A percentile compares a stretch with the other conserved stretches of the same genome.
These are phyloP conservation scores for Idris sp. DNA, from an alignment of 1,140 invertebrate genomes.

Conservation along the genomic window DNA sequence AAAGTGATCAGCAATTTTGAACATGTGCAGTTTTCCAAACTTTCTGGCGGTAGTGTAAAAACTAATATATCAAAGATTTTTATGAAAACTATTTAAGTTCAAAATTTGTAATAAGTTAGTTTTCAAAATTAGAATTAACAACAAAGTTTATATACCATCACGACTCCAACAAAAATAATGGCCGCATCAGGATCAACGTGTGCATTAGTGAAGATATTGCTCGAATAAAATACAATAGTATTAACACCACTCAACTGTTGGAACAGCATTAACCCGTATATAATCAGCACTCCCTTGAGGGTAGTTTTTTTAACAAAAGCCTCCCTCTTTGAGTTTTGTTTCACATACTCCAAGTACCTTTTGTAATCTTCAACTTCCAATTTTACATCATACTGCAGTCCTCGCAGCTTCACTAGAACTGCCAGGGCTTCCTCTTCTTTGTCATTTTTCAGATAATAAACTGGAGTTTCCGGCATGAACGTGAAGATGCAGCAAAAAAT, in stretches of 20 bases:
- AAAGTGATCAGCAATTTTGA: no score
- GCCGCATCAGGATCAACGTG: background rate
- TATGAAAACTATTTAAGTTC: no score
- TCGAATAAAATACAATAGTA: conserved; percentile 23
- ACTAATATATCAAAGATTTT: no score
- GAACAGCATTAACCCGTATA: conserved; percentile 88
- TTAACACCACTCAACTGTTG: conserved; percentile 34
- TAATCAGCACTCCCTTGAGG: conserved; percentile 84
- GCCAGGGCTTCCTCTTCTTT: conserved; percentile 81
- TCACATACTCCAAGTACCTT: conserved; percentile 78
- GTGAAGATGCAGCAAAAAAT: conserved; percentile 83
- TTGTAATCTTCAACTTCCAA: conserved; percentile 81
- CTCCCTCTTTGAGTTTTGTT: conserved; percentile 17
- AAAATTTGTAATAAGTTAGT: no score
- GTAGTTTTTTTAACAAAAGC: conserved; percentile 80
- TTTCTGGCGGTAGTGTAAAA: no score
- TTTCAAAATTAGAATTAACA: no score
- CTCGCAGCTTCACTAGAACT: conserved; percentile 83
- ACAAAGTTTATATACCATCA: conserved; percentile 11
- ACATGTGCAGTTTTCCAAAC: no score
- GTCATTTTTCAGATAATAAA: conserved; percentile 79
- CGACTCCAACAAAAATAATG: background rate
- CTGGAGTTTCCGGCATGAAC: conserved; percentile 88
- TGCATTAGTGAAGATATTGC: conserved; percentile 4
- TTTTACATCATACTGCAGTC: conserved; percentile 82